Evolutionary conservation across 1,140 invertebrate species (phyloP), one percentile per base, ranked within the genome.

Genomic region (Ruditapes philippinarum): DNA sequence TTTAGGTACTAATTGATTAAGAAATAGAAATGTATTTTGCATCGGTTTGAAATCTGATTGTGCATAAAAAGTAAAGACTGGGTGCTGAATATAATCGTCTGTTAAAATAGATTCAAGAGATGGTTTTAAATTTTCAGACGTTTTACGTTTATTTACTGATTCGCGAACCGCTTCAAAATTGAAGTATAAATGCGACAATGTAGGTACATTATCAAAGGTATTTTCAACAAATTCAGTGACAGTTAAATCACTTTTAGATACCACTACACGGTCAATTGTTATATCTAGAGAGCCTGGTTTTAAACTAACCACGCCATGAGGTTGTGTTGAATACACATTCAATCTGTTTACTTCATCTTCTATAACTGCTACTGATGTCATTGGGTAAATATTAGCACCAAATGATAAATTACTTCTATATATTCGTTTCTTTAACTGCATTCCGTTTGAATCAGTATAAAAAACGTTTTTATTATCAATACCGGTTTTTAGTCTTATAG

Each of bases 391-490:
- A 94, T 99, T 99, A 2, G 98, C 98, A 95, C 98, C 98, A 84
- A 98, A 97, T 74, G 97, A 96, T 49, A 97, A 97, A 31, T 90
- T 65, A 0, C 42, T 76, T 0, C 98, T 97, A 93, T 97, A 98
- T 0, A 97, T 96, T 31, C 98, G 96, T 92, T 78, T 57, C 40
- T 89, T 70, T 40, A 89, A 57, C 22, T 98, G 98, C 91, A 99
- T 98, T 0, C 98, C 98, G 94, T 99, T 99, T 83, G 98, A 97
- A 95, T 99, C 99, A 0, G 98, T 98, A 91, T 98, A 99, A 94
- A 99, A 98, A 12, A 89, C 89, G n/a, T 94, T 92, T 17, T 90
- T 89, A 81, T 93, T 95, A 11, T 98, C 88, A 97, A 96, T 88
- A 91, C 98, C 97, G 0, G 98, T 98, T 60, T 98, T 97, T 2